Evolutionary conservation across 2,797 vertebrate species (phyloP), one percentile per base, ranked within the genome.

Genomic region (Spatula clypeata): DNA sequence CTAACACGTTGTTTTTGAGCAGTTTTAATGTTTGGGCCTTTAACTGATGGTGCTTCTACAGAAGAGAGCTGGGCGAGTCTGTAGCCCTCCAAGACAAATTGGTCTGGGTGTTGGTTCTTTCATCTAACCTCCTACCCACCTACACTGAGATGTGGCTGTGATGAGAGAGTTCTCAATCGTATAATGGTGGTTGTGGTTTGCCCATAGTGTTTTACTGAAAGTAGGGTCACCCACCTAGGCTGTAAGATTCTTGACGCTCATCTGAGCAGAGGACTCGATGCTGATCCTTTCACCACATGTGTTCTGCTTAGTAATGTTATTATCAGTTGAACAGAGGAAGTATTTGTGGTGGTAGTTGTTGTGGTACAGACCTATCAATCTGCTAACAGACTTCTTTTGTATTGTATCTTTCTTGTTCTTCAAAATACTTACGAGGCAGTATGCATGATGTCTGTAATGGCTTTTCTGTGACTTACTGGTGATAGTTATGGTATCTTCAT

Each of bases 341-440:
- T 45, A 27, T 1, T 34, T 47, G 1, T 67, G 53, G 24, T 74
- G 51, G 13, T 65, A 47, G 17, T 32, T 76, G 17, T 40, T 90
- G 47, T 40, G 26, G 7, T 26, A 6, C 47, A 34, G 74, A 73
- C 10, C 34, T 65, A 2, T 32, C 40, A 51, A 6, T 32, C 36
- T 61, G 16, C 15, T 3, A 6, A 23, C 34, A 70, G 32, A 20
- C 36, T 14, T 36, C 47, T 13, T 15, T 31, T 45, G 9, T 44
- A 14, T 17, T 16, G 3, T 55, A 8, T 24, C 5, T 11, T 72
- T 54, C 70, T 62, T 70, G 6, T 70, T 64, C 60, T 83, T 87
- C 5, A 2, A 53, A 8, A 1, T 27, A 7, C 29, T 38, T 79
- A 13, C 0, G 21, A 66, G 42, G 14, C 14, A 53, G 12, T 32